Conservation (phyloP, 2,797 vertebrate species). For the Micropoecilia bifurca region DNA sequence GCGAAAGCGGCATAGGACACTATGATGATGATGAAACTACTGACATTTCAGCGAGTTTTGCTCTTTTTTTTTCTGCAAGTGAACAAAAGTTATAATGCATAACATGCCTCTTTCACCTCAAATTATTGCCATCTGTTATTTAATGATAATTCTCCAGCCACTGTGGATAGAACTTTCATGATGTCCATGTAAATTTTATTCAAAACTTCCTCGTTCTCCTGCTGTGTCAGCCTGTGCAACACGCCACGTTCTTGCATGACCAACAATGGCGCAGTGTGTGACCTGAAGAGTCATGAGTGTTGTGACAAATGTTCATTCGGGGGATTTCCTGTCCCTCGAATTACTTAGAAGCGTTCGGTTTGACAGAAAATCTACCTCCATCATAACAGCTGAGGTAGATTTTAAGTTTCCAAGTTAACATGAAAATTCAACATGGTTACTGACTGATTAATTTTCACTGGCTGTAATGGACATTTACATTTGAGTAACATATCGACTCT, state of each 20-base stretch:
- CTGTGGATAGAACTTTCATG: not conserved
- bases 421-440: not conserved
- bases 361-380: not conserved
- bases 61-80: not conserved
- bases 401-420: not conserved
- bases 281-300: slow-evolving; percentile 15
- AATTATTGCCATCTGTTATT: not conserved
- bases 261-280: slow-evolving; percentile 38
- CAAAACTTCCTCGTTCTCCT: not conserved
- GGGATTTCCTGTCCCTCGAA: not conserved
- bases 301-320: slow-evolving; percentile 2
- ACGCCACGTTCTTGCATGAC: not conserved
- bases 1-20: not conserved
- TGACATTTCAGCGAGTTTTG: not conserved
- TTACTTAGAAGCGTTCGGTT: too few species aligned
- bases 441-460: not conserved
- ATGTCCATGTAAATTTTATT: slow-evolving; percentile 28
- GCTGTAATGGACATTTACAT: too few species aligned
- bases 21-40: not conserved
- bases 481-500: not conserved
- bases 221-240: slow-evolving; percentile 13
- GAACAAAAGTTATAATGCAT: not conserved
- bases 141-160: not conserved
- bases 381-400: not conserved
- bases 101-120: not conserved